Evolutionary conservation across 2,113 vertebrate species (phyloP), one percentile per base, ranked within the genome.

Genomic region (Oncorhynchus mykiss): DNA sequence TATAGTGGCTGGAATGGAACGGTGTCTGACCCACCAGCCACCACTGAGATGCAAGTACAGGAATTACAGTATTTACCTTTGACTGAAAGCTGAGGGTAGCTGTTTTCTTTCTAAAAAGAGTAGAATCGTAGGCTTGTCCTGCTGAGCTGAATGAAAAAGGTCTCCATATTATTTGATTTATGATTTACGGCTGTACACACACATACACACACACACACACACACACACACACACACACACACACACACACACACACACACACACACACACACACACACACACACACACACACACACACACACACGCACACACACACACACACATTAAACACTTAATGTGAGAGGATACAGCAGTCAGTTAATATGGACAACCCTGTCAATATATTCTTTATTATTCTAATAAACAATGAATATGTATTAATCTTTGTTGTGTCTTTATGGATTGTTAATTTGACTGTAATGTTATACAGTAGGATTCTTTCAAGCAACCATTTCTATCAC

Each of bases 41-140:
- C 76, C 87, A 89, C 91, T 89, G 91, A 88, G 84, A 85, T 78
- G 79, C 89, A 84, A 88, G 86, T 91, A 91, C 81, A 91, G 79
- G 88, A 82, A 88, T 85, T 91, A 90, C 81, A 91, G 86, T 89
- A 88, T 87, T 87, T 82, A 84, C 76, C 85, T 64, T 90, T 75
- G 86, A 89, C 86, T 60, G 88, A 85, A 66, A 65, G 78, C 86
- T 80, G 86, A 88, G 75, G 51, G 85, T 81, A 82, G 91, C 87
- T 49, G 29, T 82, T 81, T 87, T 80, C 79, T 87, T 88, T 88
- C 85, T 48, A 85, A 88, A 88, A 90, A 66, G 85, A 88, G 76
- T 91, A 88, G 87, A 86, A 71, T 76, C 3, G 76, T 80, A 25
- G 89, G 85, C 79, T 75, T 77, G 84, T 88, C 80, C 79, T 88